Percentiles rank a stretch among this genome's conserved stretches.
Evolutionary conservation across 2,888 invertebrate species (phyloP).

Genomic region (Leucoma salicis): DNA sequence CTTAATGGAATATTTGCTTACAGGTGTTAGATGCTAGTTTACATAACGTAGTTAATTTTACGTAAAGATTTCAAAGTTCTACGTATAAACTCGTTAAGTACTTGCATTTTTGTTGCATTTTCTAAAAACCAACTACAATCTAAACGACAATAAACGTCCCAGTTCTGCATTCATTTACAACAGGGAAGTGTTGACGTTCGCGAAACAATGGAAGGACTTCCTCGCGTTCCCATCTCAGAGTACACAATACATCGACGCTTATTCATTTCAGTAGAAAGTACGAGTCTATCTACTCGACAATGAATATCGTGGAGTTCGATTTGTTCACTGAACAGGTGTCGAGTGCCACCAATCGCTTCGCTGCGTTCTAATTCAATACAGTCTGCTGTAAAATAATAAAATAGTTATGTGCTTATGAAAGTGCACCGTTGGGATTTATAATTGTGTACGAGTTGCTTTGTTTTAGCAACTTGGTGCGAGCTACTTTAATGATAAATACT

Average conservation of each 20-base stretch:
- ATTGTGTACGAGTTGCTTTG: slow-evolving; percentile 10
- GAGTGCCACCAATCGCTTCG: slow-evolving; percentile 36
- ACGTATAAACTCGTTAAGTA: slow-evolving; percentile 39
- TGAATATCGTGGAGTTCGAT: slow-evolving; percentile 42
- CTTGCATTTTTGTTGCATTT: slow-evolving; percentile 41
- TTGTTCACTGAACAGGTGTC: slow-evolving; percentile 28
- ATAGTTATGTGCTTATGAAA: slow-evolving; percentile 24
- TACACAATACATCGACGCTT: slow-evolving; percentile 52
- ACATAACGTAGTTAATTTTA: too few relatives aligned
- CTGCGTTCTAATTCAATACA: slow-evolving; percentile 46
- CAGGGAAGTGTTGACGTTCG: slow-evolving; percentile 57
- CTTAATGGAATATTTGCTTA: too few relatives aligned
- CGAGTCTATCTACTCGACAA: slow-evolving; percentile 37
- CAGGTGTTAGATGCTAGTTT: too few relatives aligned
- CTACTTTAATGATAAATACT: too few relatives aligned
- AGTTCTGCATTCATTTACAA: slow-evolving; percentile 56
- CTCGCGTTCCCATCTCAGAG: slow-evolving; percentile 36
- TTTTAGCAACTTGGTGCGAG: not conserved
- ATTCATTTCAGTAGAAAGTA: slow-evolving; percentile 36
- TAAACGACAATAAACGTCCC: slow-evolving; percentile 52
- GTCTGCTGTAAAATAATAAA: slow-evolving; percentile 30
- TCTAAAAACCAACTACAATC: slow-evolving; percentile 44
- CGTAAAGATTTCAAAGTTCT: slow-evolving; percentile 28
- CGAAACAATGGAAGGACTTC: slow-evolving; percentile 55
- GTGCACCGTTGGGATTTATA: slow-evolving; percentile 17